Base-by-base conservation (phyloP, 2,888 invertebrate species). In the Drosophila kanekoi region DNA sequence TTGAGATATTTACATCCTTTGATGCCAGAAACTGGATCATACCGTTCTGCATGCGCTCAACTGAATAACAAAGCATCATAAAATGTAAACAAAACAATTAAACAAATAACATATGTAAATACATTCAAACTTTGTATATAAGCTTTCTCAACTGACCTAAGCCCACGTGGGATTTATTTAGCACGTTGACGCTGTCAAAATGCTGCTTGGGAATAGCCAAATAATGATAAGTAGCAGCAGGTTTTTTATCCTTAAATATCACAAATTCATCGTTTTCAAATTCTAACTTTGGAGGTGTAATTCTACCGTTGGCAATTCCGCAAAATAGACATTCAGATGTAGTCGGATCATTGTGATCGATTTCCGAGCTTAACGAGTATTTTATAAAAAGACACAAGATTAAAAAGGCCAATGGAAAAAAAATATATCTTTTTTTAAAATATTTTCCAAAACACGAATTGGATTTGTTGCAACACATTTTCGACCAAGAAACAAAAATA, bases 201-300 rank as follows among this genome's bases (percentile, higher is more conserved):
- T 98, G 98, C 52, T 93, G 93, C 89, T 95, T 96, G 0, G 97
- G 95, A 35, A 97, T 93, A 10, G 97, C 95, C 73, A 98, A 93
- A 85, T 95, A 95, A 90, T 98, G 98, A 92, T 95, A 94, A 8
- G 94, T 94, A 0, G 96, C 94, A 0, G 96, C 97, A 4, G 98
- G 98, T 89, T 95, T 95, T 10, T 94, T 97, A 89, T 98, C 98
- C 43, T 95, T 94, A 89, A 98, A 97, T 33, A 97, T 95, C 6
- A 96, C 94, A 37, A 96, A 92, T 47, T 96, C 94, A 0, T 96
- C 96, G 87, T 96, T 96, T 93, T 96, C 95, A 79, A 94, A 95
- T 57, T 95, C 91, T 53, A 96, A 93, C 83, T 94, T 94, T 0
- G 95, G 94, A 4, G 94, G 92, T 38, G 93, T 94, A 59, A 94